Evolutionary conservation across 1,140 invertebrate species (phyloP).

Genomic region (Calliopsis andreniformis): DNA sequence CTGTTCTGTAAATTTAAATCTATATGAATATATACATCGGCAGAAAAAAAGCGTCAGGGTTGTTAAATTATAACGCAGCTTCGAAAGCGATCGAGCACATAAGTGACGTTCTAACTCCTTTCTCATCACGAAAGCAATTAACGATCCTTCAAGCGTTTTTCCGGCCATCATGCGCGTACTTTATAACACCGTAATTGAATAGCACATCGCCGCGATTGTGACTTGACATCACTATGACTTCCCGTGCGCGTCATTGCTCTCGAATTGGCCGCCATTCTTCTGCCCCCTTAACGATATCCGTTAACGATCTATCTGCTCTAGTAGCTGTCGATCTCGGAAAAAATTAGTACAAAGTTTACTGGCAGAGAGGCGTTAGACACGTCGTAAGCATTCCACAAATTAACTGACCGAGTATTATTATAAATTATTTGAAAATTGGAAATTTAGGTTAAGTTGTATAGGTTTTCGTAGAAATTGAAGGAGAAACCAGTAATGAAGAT

Average conservation of each 20-base stretch:
- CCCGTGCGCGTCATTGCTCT: conserved; percentile 28
- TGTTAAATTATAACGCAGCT: not conserved
- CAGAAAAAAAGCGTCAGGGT: not conserved
- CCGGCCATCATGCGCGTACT: conserved; percentile 36
- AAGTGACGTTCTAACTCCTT: conserved; percentile 10
- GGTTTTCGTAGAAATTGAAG: not conserved
- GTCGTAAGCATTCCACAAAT: not conserved
- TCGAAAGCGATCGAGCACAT: not conserved
- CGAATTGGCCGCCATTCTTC: conserved; percentile 9
- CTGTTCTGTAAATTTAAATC: not conserved
- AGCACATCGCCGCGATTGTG: conserved; percentile 33
- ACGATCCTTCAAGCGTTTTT: conserved; percentile 44
- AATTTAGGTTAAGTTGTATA: not conserved
- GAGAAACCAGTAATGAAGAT: no score
- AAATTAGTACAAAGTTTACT: not conserved
- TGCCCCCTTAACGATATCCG: not conserved
- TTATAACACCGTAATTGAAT: conserved; percentile 43
- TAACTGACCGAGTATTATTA: not conserved
- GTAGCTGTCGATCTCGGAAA: conserved; percentile 21
- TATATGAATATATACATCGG: not conserved
- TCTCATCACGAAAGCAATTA: conserved; percentile 35
- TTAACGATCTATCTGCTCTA: conserved; percentile 15
- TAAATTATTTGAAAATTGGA: not conserved
- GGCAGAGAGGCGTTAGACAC: not conserved
- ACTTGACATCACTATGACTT: conserved; percentile 33